Base-by-base conservation (phyloP, 1,140 invertebrate genomes). In the Holotrichia oblita region DNA sequence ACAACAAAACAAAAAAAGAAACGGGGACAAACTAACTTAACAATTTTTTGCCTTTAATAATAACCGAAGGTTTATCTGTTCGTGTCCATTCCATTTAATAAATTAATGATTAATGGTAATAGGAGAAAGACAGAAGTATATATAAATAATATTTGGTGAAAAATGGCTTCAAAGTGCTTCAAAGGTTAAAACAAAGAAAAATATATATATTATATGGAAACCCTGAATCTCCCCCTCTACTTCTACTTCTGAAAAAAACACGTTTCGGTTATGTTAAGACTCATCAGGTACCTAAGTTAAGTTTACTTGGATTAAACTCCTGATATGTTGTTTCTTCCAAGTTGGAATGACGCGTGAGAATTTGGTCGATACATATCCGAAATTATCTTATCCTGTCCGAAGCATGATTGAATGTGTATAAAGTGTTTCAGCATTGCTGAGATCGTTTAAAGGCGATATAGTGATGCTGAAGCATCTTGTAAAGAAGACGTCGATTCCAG, bases 41-140 rank as follows among this genome's bases (percentile, higher is more conserved):
- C 9, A 64, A 64, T 12, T 24, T 64, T 64, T 64, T 64, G 61
- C 61, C 61, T 64, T 64, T 64, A n/a, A n/a, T n/a, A n/a, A 64
- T 64, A 48, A 48, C 17, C 61, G 72, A 27, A 40, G n/a, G 72
- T 41, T 24, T 73, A 27, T 73, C 40, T 40, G 27, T 40, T 41
- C 40, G 72, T 73, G 72, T 73, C 27, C 72, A 73, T 41, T 73
- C 40, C 27, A 73, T 1, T 17, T 40, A 42, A 2, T 17, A 42
- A 73, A 73, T 41, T 41, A 40, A n/a, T n/a, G n/a, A n/a, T n/a
- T n/a, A n/a, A n/a, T n/a, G n/a, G n/a, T n/a, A n/a, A n/a, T n/a
- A n/a, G n/a, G n/a, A 22, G 3, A 73, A 73, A 73, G 20, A 40
- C 1, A 73, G 14, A 27, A 73, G n/a, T 20, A 73, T n/a, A 40